Percentiles rank a stretch among this genome's conserved stretches.
phyloP scores from a whole-genome alignment of 2,888 invertebrate species.

The Axea sp. region DNA sequence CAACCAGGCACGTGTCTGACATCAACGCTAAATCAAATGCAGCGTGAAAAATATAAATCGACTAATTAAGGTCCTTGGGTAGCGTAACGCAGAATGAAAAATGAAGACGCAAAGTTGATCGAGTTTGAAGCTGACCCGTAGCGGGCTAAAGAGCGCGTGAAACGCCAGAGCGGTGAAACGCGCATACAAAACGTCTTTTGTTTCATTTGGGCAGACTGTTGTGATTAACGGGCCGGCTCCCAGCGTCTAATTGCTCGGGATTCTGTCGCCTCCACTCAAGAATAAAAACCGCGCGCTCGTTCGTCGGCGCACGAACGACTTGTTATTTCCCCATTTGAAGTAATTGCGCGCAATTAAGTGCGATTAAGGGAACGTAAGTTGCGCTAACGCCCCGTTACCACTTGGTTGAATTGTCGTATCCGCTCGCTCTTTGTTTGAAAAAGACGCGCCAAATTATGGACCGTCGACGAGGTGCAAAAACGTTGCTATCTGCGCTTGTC shows the following conservation, averaged over 20 bases:
- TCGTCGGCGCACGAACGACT: slow-evolving; percentile 67
- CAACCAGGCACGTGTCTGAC: background rate
- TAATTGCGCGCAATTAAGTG: slow-evolving; percentile 76
- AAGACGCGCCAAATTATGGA: slow-evolving; percentile 55
- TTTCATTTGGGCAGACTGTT: slow-evolving; percentile 60
- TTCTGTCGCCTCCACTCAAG: slow-evolving; percentile 65
- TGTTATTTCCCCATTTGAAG: slow-evolving; percentile 76
- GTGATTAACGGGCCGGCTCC: slow-evolving; percentile 60
- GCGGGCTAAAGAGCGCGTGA: slow-evolving; percentile 38
- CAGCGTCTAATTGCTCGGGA: slow-evolving; percentile 66
- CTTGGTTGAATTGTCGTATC: slow-evolving; percentile 66
- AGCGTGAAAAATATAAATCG: slow-evolving; percentile 1
- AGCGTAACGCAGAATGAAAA: slow-evolving; percentile 4
- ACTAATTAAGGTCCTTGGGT: background rate
- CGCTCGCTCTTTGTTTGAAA: slow-evolving; percentile 58
- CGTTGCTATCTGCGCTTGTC: slow-evolving; percentile 15
- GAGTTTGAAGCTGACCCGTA: slow-evolving; percentile 33
- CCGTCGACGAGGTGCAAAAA: slow-evolving; percentile 54
- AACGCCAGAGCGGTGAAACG: slow-evolving; percentile 32
- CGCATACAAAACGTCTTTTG: slow-evolving; percentile 57
- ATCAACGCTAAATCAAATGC: background rate
- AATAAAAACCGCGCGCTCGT: slow-evolving; percentile 62
- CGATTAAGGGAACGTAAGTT: slow-evolving; percentile 73
- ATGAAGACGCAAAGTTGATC: slow-evolving; percentile 28
- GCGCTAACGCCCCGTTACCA: slow-evolving; percentile 62